These are phyloP conservation scores for Ormyrus labotus DNA, from an alignment of 2,888 invertebrate genomes.

Conservation along the genomic window DNA sequence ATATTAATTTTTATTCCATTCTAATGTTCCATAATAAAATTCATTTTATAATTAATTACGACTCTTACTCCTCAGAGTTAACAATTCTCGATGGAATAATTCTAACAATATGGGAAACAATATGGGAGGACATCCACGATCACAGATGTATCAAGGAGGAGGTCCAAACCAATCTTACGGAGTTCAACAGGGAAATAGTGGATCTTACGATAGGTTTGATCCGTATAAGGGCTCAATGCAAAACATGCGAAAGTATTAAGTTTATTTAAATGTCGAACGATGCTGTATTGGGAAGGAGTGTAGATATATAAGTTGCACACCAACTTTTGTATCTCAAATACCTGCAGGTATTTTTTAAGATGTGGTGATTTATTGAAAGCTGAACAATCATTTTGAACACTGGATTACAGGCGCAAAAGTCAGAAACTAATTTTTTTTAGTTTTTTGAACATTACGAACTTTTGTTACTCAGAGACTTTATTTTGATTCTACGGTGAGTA, in stretches of 20 bases:
- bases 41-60: neutral
- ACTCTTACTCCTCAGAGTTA: neutral
- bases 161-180: conserved; percentile 38
- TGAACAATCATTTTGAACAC: conserved; percentile 11
- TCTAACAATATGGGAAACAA: conserved; percentile 72
- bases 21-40: neutral
- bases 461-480: conserved; percentile 44
- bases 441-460: conserved; percentile 26
- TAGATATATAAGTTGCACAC: conserved; percentile 7
- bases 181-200: conserved; percentile 66
- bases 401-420: conserved; percentile 5
- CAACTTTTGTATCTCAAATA: conserved; percentile 33
- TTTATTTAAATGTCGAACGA: neutral
- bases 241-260: conserved; percentile 72
- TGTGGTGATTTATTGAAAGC: conserved; percentile 40
- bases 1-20: neutral
- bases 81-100: conserved; percentile 69
- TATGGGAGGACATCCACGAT: conserved; percentile 70
- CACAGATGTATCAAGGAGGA: conserved; percentile 72
- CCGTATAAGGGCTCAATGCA: conserved; percentile 73
- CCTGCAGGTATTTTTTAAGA: conserved; percentile 49
- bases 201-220: conserved; percentile 73
- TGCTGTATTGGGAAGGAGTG: neutral
- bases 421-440: conserved; percentile 32
- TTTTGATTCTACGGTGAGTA: conserved; percentile 43